Percentiles rank a stretch among this genome's conserved stretches.
These are phyloP conservation scores for Psittacula echo DNA, from an alignment of 2,797 vertebrate species.

Conservation along the genomic window DNA sequence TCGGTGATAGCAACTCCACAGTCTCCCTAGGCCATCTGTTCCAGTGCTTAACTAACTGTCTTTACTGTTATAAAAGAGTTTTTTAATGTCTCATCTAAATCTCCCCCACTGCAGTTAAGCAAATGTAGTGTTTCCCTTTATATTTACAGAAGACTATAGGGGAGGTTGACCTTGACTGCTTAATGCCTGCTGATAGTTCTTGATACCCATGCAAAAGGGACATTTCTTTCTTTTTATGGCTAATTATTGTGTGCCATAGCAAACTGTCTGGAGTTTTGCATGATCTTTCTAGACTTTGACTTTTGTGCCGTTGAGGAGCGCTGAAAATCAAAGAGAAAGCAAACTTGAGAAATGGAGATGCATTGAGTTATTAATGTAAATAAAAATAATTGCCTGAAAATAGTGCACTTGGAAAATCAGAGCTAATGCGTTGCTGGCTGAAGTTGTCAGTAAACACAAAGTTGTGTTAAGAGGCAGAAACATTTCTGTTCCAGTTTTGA, in stretches of 20 bases:
- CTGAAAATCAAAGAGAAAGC: background rate
- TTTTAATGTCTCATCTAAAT: conserved; percentile 48
- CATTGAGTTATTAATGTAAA: background rate
- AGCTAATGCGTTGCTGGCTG: background rate
- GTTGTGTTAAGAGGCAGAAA: background rate
- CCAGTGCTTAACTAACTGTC: conserved; percentile 61
- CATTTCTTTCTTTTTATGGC: background rate
- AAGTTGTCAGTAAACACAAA: background rate
- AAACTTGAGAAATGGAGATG: background rate
- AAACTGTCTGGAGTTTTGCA: background rate
- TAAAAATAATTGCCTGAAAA: background rate
- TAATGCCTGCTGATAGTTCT: conserved; percentile 5
- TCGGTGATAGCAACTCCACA: conserved; percentile 12
- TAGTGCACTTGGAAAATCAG: background rate
- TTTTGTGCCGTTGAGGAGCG: background rate
- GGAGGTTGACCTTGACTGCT: conserved; percentile 59
- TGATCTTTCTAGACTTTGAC: background rate
- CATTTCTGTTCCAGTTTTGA: background rate
- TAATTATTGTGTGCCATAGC: background rate
- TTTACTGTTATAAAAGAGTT: conserved; percentile 51
- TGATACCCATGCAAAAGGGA: background rate
- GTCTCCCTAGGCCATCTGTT: conserved; percentile 67
- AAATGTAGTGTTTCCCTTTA: conserved; percentile 51
- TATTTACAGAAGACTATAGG: conserved; percentile 4
- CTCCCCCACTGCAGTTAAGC: conserved; percentile 40